A percentile compares a stretch with the other conserved stretches of the same genome.
Conservation (phyloP, 37 sponge, comb jelly and placozoan genomes). For the Eunapius fragilis region DNA sequence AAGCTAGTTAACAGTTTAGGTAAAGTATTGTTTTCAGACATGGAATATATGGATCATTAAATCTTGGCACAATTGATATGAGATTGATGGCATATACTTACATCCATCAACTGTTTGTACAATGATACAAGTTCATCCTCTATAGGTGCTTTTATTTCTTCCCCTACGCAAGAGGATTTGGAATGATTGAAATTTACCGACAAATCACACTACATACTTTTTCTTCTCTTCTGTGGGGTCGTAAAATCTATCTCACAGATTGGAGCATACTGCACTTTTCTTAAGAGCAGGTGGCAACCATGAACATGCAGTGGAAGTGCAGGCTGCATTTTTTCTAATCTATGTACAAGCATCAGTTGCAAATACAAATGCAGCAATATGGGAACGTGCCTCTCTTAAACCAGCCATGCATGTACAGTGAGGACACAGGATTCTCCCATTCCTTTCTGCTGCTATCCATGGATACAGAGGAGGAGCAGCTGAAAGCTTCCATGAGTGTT, state of each 20-base stretch:
- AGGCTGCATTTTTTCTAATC: not conserved
- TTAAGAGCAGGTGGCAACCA: slow-evolving; percentile 48
- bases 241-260: slow-evolving; percentile 57
- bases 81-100: slow-evolving; percentile 34
- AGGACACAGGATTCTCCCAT: slow-evolving; percentile 21
- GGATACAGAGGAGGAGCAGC: too few species aligned
- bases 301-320: slow-evolving; percentile 52
- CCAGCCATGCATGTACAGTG: slow-evolving; percentile 74
- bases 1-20: slow-evolving; percentile 30
- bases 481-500: too few species aligned
- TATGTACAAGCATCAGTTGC: slow-evolving; percentile 25
- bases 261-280: slow-evolving; percentile 33
- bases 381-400: slow-evolving; percentile 59
- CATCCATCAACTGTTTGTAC: slow-evolving; percentile 11
- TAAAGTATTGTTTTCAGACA: slow-evolving; percentile 5
- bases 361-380: slow-evolving; percentile 69
- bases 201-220: not conserved
- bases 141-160: slow-evolving; percentile 13
- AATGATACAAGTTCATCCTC: slow-evolving; percentile 21
- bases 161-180: too few species aligned
- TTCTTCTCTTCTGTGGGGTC: slow-evolving; percentile 31
- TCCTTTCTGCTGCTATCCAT: too few species aligned
- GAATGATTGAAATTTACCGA: too few species aligned
- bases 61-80: slow-evolving; percentile 57
- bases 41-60: slow-evolving; percentile 36